Conservation (phyloP, 2,113 vertebrate genomes). For the Anthoscopus minutus region DNA sequence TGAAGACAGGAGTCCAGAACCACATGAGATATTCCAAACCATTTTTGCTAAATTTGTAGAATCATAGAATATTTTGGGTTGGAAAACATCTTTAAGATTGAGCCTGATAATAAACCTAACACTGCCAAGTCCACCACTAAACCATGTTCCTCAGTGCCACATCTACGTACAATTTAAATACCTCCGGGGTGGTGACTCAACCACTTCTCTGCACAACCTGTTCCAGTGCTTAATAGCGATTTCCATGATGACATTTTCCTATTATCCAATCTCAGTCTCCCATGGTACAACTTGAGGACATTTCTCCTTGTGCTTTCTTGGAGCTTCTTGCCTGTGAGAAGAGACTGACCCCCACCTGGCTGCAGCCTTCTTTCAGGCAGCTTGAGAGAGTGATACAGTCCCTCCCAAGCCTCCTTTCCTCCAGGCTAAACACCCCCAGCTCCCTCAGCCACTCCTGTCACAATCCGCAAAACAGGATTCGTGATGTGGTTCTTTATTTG, state of each 20-base stretch:
- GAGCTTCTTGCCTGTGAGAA: fast-evolving
- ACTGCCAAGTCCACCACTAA: background rate
- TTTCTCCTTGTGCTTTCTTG: background rate
- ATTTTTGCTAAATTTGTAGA: background rate
- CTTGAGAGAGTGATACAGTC: fast-evolving
- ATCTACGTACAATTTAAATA: background rate
- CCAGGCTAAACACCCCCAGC: fast-evolving
- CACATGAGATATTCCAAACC: background rate
- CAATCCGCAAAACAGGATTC: too few relatives aligned
- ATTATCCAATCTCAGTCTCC: background rate
- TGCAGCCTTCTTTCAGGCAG: background rate
- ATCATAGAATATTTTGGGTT: background rate
- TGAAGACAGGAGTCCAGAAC: background rate
- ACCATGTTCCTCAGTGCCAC: background rate
- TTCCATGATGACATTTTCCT: background rate
- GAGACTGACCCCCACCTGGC: fast-evolving
- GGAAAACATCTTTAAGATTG: background rate
- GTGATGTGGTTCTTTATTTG: too few relatives aligned
- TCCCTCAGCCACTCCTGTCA: background rate
- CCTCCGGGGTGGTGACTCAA: too few relatives aligned
- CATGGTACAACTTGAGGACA: background rate
- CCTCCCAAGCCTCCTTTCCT: background rate
- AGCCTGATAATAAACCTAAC: background rate
- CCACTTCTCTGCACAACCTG: background rate
- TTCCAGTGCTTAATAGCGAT: background rate